Percentiles rank a stretch among this genome's conserved stretches.
Evolutionary conservation across 2,113 vertebrate genomes (phyloP).

Genomic region (Percina caprodes): DNA sequence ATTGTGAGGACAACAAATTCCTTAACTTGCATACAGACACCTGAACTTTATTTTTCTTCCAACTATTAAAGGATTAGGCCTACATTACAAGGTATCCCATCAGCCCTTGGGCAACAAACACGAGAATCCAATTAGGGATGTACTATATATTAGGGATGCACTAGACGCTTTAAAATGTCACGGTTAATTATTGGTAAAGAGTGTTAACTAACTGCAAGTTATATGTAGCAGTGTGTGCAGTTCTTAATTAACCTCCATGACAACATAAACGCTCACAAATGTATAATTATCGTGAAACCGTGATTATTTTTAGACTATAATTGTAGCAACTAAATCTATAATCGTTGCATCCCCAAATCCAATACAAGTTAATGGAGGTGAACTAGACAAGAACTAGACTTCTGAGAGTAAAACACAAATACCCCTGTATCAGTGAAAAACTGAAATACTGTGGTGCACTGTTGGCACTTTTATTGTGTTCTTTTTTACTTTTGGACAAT

Average conservation of each 20-base stretch:
- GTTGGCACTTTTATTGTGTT: constrained; percentile 16
- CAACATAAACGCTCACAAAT: too few species aligned
- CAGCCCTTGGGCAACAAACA: not conserved
- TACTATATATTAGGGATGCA: too few species aligned
- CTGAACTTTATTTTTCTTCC: not conserved
- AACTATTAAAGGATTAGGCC: not conserved
- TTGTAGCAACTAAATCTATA: too few species aligned
- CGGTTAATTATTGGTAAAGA: too few species aligned
- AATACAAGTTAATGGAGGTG: not conserved
- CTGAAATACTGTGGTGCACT: not conserved
- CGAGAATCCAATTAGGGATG: not conserved
- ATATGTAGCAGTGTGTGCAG: too few species aligned
- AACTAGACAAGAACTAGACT: not conserved
- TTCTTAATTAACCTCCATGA: too few species aligned
- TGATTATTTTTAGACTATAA: too few species aligned
- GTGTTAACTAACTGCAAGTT: too few species aligned
- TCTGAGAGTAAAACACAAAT: not conserved
- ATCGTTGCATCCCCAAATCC: too few species aligned
- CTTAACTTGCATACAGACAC: not conserved
- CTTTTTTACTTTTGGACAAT: not conserved
- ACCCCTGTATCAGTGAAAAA: constrained; percentile 14
- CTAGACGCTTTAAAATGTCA: too few species aligned
- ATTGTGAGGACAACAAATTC: not conserved
- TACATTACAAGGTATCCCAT: not conserved
- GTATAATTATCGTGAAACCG: too few species aligned